phyloP scores from a whole-genome alignment of 2,888 invertebrate species.

The Tachina grossa region DNA sequence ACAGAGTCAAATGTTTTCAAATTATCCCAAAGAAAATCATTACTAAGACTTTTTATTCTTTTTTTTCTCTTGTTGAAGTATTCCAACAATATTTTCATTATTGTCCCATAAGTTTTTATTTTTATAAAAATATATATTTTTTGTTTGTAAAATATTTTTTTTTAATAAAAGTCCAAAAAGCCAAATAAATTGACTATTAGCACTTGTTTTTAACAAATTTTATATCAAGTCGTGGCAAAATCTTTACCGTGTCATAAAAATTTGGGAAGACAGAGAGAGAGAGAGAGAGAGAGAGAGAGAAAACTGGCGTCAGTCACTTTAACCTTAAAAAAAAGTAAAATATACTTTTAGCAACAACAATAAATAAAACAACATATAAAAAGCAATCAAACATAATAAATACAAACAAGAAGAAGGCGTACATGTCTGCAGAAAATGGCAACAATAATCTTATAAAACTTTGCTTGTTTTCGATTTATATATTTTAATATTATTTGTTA shows the following conservation, averaged over 20 bases:
- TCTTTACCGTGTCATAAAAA: neutral
- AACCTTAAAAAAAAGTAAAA: constrained; percentile 17
- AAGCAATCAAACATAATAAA: constrained; percentile 60
- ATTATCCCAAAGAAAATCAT: neutral
- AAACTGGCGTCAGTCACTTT: constrained; percentile 60
- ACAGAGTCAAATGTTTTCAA: neutral
- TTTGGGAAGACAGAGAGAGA: constrained; percentile 31
- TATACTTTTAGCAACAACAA: constrained; percentile 44
- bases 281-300: neutral
- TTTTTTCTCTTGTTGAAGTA: neutral
- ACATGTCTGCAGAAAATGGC: constrained; percentile 21
- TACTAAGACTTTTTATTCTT: neutral
- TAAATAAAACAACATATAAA: constrained; percentile 19
- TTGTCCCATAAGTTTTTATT: constrained; percentile 8
- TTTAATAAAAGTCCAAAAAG: constrained; percentile 12
- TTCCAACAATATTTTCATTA: constrained; percentile 53
- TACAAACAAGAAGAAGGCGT: constrained; percentile 25
- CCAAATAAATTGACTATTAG: constrained; percentile 66
- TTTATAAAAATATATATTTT: too few species aligned
- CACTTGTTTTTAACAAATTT: constrained; percentile 37
- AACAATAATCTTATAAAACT: constrained; percentile 59
- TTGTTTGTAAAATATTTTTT: too few species aligned
- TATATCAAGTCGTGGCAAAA: constrained; percentile 14
- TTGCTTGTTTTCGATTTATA: constrained; percentile 50
- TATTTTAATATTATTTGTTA: constrained; percentile 38